phyloP scores from a whole-genome alignment of 2,888 invertebrate species.

The Agonopterix subpropinquella region DNA sequence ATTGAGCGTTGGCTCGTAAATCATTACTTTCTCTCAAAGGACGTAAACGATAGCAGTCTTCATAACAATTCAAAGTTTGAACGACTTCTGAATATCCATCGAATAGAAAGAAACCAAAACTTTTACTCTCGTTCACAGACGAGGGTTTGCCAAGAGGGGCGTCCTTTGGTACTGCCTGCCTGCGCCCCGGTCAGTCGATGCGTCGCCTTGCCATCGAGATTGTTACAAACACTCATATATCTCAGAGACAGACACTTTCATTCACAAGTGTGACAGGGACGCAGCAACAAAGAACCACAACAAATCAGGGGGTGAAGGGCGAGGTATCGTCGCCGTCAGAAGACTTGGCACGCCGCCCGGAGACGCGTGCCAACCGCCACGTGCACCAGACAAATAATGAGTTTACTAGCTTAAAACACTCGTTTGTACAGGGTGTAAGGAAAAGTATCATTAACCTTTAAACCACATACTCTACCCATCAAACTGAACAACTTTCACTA shows the following conservation, averaged over 20 bases:
- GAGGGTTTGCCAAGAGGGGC: neutral
- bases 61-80: no score
- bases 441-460: no score
- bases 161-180: neutral
- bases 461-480: no score
- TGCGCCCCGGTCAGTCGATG: constrained; percentile 17
- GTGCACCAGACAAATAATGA: constrained; percentile 39
- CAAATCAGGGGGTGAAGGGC: constrained; percentile 16
- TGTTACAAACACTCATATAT: constrained; percentile 16
- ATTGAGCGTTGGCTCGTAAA: no score
- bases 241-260: constrained; percentile 17
- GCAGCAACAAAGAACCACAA: constrained; percentile 15
- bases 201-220: constrained; percentile 20
- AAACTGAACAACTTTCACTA: no score
- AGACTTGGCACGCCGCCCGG: constrained; percentile 48
- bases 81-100: neutral
- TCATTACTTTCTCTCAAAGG: no score
- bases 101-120: constrained; percentile 14
- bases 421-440: no score
- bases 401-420: no score
- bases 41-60: no score
- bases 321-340: constrained; percentile 31
- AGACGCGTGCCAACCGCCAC: constrained; percentile 36
- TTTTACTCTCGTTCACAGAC: constrained; percentile 28
- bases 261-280: constrained; percentile 14